phyloP scores from a whole-genome alignment of 2,797 vertebrate species.

The Artibeus lituratus region DNA sequence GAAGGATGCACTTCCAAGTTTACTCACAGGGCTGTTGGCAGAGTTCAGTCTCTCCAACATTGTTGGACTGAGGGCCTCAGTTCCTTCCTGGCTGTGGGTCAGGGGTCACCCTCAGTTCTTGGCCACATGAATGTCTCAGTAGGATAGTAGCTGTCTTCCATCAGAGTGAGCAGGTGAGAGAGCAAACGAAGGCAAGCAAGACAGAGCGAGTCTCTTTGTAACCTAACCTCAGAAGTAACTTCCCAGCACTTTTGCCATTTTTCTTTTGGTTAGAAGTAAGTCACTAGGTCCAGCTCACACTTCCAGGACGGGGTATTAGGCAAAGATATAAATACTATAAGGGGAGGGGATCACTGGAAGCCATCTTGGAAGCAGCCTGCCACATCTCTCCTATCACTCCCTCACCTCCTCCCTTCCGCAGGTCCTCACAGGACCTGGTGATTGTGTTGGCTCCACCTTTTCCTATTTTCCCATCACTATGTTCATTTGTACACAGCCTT shows the following conservation, averaged over 20 bases:
- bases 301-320: neutral
- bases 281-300: neutral
- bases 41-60: neutral
- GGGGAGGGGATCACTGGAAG: fast-evolving
- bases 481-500: neutral
- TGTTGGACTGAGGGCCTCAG: neutral
- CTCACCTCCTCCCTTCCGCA: neutral
- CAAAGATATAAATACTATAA: neutral
- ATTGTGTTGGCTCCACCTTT: neutral
- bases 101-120: neutral
- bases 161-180: neutral
- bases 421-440: neutral
- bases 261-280: neutral
- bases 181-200: neutral
- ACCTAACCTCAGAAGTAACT: neutral
- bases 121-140: neutral
- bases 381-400: neutral
- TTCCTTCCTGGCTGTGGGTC: neutral
- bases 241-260: neutral
- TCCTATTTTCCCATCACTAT: neutral
- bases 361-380: neutral
- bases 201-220: neutral
- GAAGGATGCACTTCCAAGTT: neutral
- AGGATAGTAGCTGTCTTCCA: neutral
- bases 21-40: neutral